Percentiles rank a stretch among this genome's conserved stretches.
phyloP scores from a whole-genome alignment of 2,888 invertebrate genomes.

The Thysanoteuthis rhombus region DNA sequence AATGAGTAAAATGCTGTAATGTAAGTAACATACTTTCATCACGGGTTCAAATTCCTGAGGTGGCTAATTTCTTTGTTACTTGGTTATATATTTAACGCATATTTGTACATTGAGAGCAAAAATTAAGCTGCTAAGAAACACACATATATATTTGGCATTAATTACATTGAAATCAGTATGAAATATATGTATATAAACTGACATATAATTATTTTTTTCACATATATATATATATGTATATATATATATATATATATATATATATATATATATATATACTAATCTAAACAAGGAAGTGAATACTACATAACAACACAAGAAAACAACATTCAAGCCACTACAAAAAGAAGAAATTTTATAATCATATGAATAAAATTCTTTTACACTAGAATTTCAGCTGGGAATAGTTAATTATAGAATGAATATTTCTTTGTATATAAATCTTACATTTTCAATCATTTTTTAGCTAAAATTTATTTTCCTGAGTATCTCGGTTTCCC shows the following conservation, averaged over 20 bases:
- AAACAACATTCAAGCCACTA: background rate
- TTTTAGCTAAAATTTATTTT: background rate
- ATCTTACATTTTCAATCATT: background rate
- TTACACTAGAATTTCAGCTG: background rate
- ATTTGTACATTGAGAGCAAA: background rate
- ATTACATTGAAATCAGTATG: background rate
- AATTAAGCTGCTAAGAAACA: background rate
- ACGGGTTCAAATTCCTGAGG: background rate
- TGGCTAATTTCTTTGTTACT: background rate
- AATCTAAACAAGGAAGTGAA: background rate
- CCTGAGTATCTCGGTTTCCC: background rate
- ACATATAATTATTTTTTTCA: background rate
- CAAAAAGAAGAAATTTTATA: background rate
- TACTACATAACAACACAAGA: background rate
- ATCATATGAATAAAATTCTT: background rate
- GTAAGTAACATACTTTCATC: background rate
- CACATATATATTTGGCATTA: background rate
- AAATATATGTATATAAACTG: too few relatives aligned
- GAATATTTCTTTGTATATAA: background rate
- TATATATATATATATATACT: background rate
- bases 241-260: too few relatives aligned
- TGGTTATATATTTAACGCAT: background rate
- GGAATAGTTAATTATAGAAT: background rate
- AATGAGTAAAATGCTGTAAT: background rate
- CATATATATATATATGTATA: too few relatives aligned